phyloP scores from a whole-genome alignment of 2,113 vertebrate species.

The Phyllopteryx taeniolatus region DNA sequence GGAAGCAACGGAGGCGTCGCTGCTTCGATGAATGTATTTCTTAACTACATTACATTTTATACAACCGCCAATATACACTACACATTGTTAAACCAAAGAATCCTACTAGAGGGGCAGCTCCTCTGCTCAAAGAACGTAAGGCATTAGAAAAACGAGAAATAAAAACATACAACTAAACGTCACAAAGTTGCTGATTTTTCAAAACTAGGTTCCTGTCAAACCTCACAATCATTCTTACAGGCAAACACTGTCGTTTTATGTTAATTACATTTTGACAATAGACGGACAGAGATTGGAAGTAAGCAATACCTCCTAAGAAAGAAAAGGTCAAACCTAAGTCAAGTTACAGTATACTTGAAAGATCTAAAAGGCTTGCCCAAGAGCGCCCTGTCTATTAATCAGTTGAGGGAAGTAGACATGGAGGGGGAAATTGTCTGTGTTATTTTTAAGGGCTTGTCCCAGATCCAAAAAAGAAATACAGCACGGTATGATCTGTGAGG shows the following conservation, averaged over 20 bases:
- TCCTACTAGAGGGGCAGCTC: no score
- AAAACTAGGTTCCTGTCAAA: slow-evolving; percentile 31
- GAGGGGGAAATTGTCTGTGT: slow-evolving; percentile 24
- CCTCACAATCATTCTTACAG: slow-evolving; percentile 46
- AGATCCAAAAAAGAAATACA: slow-evolving; percentile 22
- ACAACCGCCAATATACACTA: no score
- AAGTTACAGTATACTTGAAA: slow-evolving; percentile 26
- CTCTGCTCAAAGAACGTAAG: no score
- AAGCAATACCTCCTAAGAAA: slow-evolving; percentile 31
- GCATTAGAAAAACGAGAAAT: not conserved
- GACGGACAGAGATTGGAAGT: slow-evolving; percentile 16
- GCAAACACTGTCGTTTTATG: slow-evolving; percentile 47
- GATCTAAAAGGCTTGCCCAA: slow-evolving; percentile 18
- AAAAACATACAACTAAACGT: not conserved
- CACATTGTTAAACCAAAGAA: no score
- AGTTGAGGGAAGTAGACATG: not conserved
- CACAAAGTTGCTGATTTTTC: not conserved
- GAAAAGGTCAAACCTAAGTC: slow-evolving; percentile 47
- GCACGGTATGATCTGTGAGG: not conserved
- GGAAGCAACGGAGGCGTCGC: no score
- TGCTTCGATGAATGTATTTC: no score
- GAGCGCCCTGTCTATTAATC: slow-evolving; percentile 1
- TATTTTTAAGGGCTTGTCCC: slow-evolving; percentile 18
- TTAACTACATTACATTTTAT: no score
- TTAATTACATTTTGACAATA: slow-evolving; percentile 43